Conservation (phyloP, 2,113 vertebrate genomes). For the Hippocampus mohnikei region DNA sequence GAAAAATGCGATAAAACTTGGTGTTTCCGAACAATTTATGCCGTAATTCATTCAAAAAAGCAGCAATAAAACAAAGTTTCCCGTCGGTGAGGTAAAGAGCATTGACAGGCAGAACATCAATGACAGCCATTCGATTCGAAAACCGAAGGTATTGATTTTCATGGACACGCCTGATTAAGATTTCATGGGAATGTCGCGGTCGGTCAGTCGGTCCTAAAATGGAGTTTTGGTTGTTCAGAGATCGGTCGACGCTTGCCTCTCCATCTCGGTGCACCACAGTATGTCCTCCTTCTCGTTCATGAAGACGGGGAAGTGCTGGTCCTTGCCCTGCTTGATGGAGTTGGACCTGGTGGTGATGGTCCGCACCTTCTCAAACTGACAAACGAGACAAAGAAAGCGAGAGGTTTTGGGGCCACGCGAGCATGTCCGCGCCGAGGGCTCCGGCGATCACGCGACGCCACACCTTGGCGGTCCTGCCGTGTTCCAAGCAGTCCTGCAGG, state of each 20-base stretch:
- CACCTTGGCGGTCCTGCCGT: slow-evolving; percentile 95
- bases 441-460: not conserved
- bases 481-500: slow-evolving; percentile 94
- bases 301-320: slow-evolving; percentile 97
- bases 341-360: slow-evolving; percentile 98
- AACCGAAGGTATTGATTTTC: no score
- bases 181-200: not conserved
- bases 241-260: slow-evolving; percentile 75
- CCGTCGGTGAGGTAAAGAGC: no score
- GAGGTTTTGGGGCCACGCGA: not conserved
- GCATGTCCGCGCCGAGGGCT: not conserved
- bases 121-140: no score
- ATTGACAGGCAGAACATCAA: no score
- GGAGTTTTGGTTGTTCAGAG: not conserved
- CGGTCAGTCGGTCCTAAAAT: not conserved
- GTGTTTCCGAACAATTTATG: no score
- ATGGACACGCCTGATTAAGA: no score
- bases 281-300: slow-evolving; percentile 99
- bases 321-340: slow-evolving; percentile 98
- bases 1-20: no score
- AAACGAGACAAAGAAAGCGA: slow-evolving; percentile 9
- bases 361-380: slow-evolving; percentile 94
- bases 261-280: slow-evolving; percentile 98
- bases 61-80: no score
- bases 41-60: no score